Evolutionary conservation across 2,113 vertebrate species (phyloP).

Genomic region (Channa maculata): DNA sequence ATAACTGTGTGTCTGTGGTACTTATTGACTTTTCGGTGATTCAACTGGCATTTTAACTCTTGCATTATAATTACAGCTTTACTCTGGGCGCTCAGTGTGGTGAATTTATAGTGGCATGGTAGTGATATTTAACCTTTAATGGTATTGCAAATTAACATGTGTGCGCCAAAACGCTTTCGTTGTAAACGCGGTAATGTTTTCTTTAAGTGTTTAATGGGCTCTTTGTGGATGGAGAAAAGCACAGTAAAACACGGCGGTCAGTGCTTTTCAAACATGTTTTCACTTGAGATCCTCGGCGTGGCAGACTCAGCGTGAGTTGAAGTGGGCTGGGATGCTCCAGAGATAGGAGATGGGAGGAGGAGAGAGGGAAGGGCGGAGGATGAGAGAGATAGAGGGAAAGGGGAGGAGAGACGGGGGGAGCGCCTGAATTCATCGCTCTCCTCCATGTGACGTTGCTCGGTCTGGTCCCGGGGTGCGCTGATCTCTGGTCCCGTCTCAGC

Average conservation of each 20-base stretch:
- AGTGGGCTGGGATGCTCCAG: slow-evolving; percentile 63
- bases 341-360: slow-evolving; percentile 37
- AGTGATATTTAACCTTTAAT: neutral
- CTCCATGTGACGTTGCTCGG: slow-evolving; percentile 76
- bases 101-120: neutral
- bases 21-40: neutral
- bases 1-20: neutral
- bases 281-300: slow-evolving; percentile 25
- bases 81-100: neutral
- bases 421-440: slow-evolving; percentile 66
- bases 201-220: neutral
- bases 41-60: neutral
- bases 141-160: neutral
- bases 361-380: too few relatives aligned
- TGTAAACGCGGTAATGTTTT: neutral
- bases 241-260: neutral
- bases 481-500: slow-evolving; percentile 73
- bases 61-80: neutral
- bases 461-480: slow-evolving; percentile 72
- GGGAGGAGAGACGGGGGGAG: neutral
- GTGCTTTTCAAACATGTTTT: neutral
- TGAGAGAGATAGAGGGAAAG: slow-evolving; percentile 16
- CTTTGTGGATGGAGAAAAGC: neutral
- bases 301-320: slow-evolving; percentile 14
- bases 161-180: neutral